phyloP scores from a whole-genome alignment of 1,140 invertebrate genomes.

The Papilio polytes region DNA sequence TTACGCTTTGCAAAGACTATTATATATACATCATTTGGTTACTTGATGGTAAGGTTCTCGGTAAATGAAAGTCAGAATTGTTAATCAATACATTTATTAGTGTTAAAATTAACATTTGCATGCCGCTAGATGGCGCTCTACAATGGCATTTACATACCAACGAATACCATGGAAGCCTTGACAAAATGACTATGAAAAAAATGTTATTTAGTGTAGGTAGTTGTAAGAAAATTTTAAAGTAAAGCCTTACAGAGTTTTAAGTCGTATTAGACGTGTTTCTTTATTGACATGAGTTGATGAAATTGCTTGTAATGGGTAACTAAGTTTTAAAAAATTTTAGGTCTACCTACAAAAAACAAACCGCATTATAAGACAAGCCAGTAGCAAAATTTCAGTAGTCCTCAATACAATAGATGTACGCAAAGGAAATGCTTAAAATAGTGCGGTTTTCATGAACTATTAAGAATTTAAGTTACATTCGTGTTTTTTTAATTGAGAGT shows the following conservation, averaged over 20 bases:
- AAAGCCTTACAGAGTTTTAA: too few relatives aligned
- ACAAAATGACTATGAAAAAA: background rate
- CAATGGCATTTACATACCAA: background rate
- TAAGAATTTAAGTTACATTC: background rate
- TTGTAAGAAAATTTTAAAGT: too few relatives aligned
- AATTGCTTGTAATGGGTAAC: background rate
- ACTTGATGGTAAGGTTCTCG: background rate
- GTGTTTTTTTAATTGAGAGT: background rate
- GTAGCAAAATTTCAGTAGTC: too few relatives aligned
- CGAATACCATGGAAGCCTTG: slow-evolving; percentile 11
- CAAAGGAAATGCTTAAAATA: too few relatives aligned
- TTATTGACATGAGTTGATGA: too few relatives aligned
- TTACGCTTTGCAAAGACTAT: too few relatives aligned
- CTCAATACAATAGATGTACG: too few relatives aligned
- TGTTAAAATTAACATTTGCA: slow-evolving; percentile 48
- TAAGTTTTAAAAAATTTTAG: background rate
- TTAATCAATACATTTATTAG: slow-evolving; percentile 51
- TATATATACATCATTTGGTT: too few relatives aligned
- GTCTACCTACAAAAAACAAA: background rate
- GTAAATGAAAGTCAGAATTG: background rate
- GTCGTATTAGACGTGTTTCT: too few relatives aligned
- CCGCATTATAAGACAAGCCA: background rate
- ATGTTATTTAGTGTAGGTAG: too few relatives aligned
- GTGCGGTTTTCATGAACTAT: too few relatives aligned
- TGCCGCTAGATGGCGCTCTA: slow-evolving; percentile 17